Conservation (phyloP, 1,140 invertebrate genomes). For the Drosophila tani region DNA sequence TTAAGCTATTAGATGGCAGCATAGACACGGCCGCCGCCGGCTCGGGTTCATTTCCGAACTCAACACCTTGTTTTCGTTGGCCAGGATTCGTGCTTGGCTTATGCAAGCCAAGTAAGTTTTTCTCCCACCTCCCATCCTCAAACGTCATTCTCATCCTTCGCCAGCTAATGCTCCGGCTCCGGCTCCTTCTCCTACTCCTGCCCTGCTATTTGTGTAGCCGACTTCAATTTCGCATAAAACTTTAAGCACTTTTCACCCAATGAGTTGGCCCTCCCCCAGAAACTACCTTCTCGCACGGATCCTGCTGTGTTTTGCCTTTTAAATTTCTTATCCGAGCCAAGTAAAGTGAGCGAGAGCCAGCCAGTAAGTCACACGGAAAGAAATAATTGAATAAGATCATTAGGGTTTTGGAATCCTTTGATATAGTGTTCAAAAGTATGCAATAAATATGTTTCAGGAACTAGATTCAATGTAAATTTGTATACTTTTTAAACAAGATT, state of each 20-base stretch:
- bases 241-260: slow-evolving; percentile 75
- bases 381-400: not conserved
- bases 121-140: not conserved
- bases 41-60: slow-evolving; percentile 21
- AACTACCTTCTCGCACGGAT: slow-evolving; percentile 13
- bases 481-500: too few species aligned
- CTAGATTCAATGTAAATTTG: too few species aligned
- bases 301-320: slow-evolving; percentile 56
- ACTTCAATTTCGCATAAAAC: slow-evolving; percentile 78
- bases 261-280: slow-evolving; percentile 8
- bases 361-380: not conserved
- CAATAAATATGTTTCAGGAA: too few species aligned
- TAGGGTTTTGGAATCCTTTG: too few species aligned
- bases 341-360: not conserved
- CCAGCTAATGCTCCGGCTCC: not conserved
- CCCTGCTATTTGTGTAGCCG: slow-evolving; percentile 58
- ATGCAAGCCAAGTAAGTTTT: slow-evolving; percentile 29
- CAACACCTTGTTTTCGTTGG: slow-evolving; percentile 32
- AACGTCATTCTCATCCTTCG: not conserved
- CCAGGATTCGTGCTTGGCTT: slow-evolving; percentile 24
- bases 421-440: too few species aligned
- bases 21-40: slow-evolving; percentile 17
- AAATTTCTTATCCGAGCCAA: slow-evolving; percentile 64
- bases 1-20: slow-evolving; percentile 36
- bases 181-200: slow-evolving; percentile 1